phyloP scores from a whole-genome alignment of 2,888 invertebrate species.

The Phortica okadai region DNA sequence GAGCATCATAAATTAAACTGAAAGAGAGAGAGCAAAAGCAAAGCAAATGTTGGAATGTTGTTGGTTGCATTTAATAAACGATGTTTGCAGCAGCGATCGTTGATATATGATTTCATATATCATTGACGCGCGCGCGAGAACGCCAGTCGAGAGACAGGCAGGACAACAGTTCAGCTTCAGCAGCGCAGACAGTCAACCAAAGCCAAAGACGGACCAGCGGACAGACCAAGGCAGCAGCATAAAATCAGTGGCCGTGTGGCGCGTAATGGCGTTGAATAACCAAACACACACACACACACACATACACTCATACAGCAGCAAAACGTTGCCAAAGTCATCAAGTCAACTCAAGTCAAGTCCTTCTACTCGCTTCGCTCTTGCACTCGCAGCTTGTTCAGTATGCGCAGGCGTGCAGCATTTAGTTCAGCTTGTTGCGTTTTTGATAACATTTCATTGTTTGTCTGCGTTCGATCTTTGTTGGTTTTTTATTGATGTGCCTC shows the following conservation, averaged over 20 bases:
- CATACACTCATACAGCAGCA: background rate
- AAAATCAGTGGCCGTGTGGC: constrained; percentile 17
- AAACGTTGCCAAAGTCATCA: background rate
- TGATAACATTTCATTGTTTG: constrained; percentile 71
- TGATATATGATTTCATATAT: constrained; percentile 71
- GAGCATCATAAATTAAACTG: constrained; percentile 32
- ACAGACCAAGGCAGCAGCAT: too few species aligned
- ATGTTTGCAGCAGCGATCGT: constrained; percentile 58
- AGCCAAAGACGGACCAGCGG: too few species aligned
- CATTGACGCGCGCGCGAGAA: constrained; percentile 54
- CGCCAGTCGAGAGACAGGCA: background rate
- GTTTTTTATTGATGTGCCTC: constrained; percentile 24
- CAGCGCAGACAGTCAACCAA: too few species aligned
- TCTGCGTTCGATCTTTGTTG: constrained; percentile 55
- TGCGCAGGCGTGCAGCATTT: constrained; percentile 71
- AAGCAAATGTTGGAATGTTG: constrained; percentile 33
- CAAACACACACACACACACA: background rate
- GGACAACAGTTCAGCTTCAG: too few species aligned
- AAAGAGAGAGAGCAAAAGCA: background rate
- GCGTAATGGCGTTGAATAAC: constrained; percentile 16
- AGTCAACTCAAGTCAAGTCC: background rate
- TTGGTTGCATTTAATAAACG: constrained; percentile 63
- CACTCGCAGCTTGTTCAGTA: constrained; percentile 54
- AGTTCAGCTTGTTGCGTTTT: constrained; percentile 67
- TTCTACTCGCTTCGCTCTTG: background rate